phyloP scores from a whole-genome alignment of 2,888 invertebrate species.

The Drosophila robusta region DNA sequence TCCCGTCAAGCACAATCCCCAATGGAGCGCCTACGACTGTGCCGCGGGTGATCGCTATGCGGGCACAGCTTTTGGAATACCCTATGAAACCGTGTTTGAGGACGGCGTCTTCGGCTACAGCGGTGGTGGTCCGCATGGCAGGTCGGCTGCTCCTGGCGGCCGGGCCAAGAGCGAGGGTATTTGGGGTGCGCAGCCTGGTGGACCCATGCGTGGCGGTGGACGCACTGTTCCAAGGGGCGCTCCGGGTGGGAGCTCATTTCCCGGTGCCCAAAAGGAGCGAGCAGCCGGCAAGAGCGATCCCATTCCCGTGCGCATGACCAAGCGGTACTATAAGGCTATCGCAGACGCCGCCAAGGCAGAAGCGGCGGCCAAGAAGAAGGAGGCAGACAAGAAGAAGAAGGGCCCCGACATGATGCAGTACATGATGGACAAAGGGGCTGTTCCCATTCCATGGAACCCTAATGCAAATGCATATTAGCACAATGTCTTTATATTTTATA shows the following conservation, averaged over 20 bases:
- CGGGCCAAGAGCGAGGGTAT: background rate
- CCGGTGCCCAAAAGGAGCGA: background rate
- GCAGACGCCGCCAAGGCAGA: constrained; percentile 1
- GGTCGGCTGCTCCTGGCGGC: background rate
- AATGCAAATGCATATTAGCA: background rate
- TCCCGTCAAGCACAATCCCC: constrained; percentile 54
- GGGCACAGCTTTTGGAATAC: constrained; percentile 46
- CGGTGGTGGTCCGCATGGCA: constrained; percentile 52
- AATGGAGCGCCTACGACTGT: constrained; percentile 70
- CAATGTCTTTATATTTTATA: too few relatives aligned
- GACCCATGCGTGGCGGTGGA: constrained; percentile 31
- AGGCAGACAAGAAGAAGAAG: background rate
- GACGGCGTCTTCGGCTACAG: constrained; percentile 58
- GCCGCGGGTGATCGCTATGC: constrained; percentile 61
- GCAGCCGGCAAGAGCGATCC: background rate
- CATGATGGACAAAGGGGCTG: constrained; percentile 38
- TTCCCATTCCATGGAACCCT: constrained; percentile 48
- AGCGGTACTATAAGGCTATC: constrained; percentile 19
- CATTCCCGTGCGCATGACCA: constrained; percentile 30
- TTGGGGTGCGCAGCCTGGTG: constrained; percentile 6
- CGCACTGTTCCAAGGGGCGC: background rate
- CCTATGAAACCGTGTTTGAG: constrained; percentile 46
- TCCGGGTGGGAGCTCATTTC: constrained; percentile 23
- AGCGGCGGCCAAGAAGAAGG: constrained; percentile 16
- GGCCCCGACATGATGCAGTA: constrained; percentile 40